A percentile compares a stretch with the other conserved stretches of the same genome.
Conservation (phyloP, 2,888 invertebrate genomes). For the Drosophila sordidula region DNA sequence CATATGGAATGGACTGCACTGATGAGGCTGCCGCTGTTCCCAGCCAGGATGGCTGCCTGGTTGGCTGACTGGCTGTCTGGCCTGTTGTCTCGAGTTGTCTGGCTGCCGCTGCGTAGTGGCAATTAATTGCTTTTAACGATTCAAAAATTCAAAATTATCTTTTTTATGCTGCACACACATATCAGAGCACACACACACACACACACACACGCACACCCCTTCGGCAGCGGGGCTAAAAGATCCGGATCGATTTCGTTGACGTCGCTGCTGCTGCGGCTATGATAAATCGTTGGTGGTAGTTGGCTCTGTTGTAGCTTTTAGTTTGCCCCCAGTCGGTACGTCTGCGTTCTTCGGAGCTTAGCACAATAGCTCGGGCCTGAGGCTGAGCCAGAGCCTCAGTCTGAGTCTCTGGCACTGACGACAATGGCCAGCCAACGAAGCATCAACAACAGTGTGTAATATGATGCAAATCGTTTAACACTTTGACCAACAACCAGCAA, state of each 20-base stretch:
- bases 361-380: slow-evolving; percentile 65
- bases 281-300: slow-evolving; percentile 72
- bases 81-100: slow-evolving; percentile 20
- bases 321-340: slow-evolving; percentile 45
- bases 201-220: slow-evolving; percentile 14
- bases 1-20: slow-evolving; percentile 56
- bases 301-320: slow-evolving; percentile 57
- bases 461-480: slow-evolving; percentile 79
- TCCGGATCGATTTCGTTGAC: slow-evolving; percentile 79
- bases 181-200: slow-evolving; percentile 24
- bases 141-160: slow-evolving; percentile 79
- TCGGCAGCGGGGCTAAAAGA: slow-evolving; percentile 46
- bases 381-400: slow-evolving; percentile 10
- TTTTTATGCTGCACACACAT: slow-evolving; percentile 71
- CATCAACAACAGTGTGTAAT: slow-evolving; percentile 72
- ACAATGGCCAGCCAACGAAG: slow-evolving; percentile 71
- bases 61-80: slow-evolving; percentile 42
- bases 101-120: slow-evolving; percentile 73
- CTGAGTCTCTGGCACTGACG: slow-evolving; percentile 44
- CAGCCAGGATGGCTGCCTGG: slow-evolving; percentile 62
- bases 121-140: slow-evolving; percentile 81
- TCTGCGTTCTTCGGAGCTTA: slow-evolving; percentile 57
- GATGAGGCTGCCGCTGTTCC: slow-evolving; percentile 48
- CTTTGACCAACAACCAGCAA: slow-evolving; percentile 70
- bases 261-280: slow-evolving; percentile 68